phyloP scores from a whole-genome alignment of 2,797 vertebrate genomes.

The Sebastolobus alascanus region DNA sequence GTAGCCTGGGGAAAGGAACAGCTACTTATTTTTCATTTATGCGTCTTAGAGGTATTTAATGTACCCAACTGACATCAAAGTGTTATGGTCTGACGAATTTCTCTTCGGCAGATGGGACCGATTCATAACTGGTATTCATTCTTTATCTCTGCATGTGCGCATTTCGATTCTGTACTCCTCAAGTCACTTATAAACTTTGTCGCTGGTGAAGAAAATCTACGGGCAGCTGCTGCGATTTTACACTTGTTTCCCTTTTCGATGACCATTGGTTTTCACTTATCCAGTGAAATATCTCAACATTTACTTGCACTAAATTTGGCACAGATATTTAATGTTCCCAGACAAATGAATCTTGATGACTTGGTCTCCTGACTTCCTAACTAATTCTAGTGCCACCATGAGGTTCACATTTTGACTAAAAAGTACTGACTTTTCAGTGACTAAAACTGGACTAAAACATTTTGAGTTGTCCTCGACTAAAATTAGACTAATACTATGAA shows the following conservation, averaged over 20 bases:
- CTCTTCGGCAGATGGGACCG: neutral
- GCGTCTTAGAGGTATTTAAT: slow-evolving; percentile 21
- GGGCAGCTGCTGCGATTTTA: neutral
- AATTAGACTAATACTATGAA: no score
- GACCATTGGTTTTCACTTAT: neutral
- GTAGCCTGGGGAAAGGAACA: slow-evolving; percentile 10
- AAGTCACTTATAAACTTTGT: neutral
- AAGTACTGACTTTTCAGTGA: no score
- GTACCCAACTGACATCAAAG: slow-evolving; percentile 5
- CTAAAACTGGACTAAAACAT: no score
- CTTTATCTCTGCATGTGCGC: neutral
- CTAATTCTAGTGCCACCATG: neutral
- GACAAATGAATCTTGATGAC: neutral
- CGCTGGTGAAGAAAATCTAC: neutral
- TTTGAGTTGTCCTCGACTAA: no score
- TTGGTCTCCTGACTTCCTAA: neutral
- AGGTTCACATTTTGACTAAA: neutral
- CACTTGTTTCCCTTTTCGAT: neutral
- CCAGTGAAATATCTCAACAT: neutral
- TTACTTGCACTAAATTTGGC: neutral
- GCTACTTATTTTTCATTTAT: slow-evolving; percentile 32
- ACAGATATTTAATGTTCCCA: neutral
- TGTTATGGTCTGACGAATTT: slow-evolving; percentile 3
- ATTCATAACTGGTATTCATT: neutral
- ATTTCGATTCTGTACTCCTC: neutral